Evolutionary conservation across 35 echinoderm and acorn worm species (phyloP), one percentile per base, ranked within the genome.

Genomic region (Patiria miniata): DNA sequence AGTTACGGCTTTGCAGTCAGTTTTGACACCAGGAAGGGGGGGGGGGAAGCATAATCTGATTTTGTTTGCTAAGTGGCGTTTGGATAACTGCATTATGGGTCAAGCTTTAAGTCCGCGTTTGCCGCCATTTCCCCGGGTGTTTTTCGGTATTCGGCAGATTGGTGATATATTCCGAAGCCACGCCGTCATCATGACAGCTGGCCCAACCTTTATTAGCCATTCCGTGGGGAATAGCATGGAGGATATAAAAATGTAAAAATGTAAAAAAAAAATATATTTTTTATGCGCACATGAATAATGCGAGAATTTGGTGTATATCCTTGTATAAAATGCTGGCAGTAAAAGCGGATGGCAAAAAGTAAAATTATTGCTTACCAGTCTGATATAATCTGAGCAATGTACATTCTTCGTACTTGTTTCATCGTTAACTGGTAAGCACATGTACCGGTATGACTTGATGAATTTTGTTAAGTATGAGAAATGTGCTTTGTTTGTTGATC

Each of bases 71-170:
- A 73, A 73, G 26, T 34, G 26, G 65, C 65, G n/a, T 73, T 73
- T 30, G 65, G 65, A 73, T 73, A 73, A 73, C 65, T 73, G 65
- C 65, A 73, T 73, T 73, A 73, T 30, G 65, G 65, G 65, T 73
- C 65, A 73, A 34, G 65, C 65, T 12, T 47, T 14, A 18, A 73
- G 65, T 73, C 65, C n/a, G n/a, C n/a, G n/a, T 32, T 8, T 73
- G 65, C 65, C 65, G 65, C 65, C 26, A 28, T 47, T 47, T 73
- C 65, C 65, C 14, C 34, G 14, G 7, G 65, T 36, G 8, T 73
- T 73, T 73, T 29, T 2, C 33, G n/a, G n/a, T n/a, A n/a, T n/a
- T 69, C 28, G 0, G 21, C 3, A 14, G 65, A 47, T 47, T 47
- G 29, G 26, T 10, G 65, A 73, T 73, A 7, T 34, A 60, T 26